phyloP scores from a whole-genome alignment of 2,888 invertebrate species.

The Junonia oenone region DNA sequence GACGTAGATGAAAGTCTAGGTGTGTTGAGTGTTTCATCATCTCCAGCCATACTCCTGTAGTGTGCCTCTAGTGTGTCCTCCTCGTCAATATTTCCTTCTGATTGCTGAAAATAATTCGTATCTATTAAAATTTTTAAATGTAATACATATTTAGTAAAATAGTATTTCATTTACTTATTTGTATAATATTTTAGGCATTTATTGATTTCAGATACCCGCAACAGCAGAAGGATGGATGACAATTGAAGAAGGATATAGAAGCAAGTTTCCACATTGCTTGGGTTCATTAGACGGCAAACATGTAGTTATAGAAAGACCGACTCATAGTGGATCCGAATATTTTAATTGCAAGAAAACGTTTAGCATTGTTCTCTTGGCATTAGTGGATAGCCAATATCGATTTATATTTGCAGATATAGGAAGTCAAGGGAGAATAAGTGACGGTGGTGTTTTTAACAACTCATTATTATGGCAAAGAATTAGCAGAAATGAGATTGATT shows the following conservation, averaged over 20 bases:
- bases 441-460: conserved; percentile 13
- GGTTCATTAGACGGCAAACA: conserved; percentile 38
- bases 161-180: too few relatives aligned
- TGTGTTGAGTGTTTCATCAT: too few relatives aligned
- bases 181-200: too few relatives aligned
- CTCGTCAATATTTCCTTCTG: too few relatives aligned
- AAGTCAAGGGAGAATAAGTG: conserved; percentile 24
- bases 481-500: not conserved
- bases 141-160: too few relatives aligned
- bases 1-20: too few relatives aligned
- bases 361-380: conserved; percentile 35
- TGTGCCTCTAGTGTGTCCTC: too few relatives aligned
- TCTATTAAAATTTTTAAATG: too few relatives aligned
- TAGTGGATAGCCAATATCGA: conserved; percentile 38
- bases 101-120: too few relatives aligned
- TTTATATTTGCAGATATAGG: conserved; percentile 33
- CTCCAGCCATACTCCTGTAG: too few relatives aligned
- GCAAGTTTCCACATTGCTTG: conserved; percentile 28
- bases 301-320: conserved; percentile 32
- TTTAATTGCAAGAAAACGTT: conserved; percentile 37
- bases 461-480: conserved; percentile 13
- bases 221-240: not conserved
- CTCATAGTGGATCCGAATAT: conserved; percentile 26
- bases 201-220: not conserved
- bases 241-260: conserved; percentile 3